phyloP scores from a whole-genome alignment of 2,797 vertebrate species.

The Enteromius argenteus region DNA sequence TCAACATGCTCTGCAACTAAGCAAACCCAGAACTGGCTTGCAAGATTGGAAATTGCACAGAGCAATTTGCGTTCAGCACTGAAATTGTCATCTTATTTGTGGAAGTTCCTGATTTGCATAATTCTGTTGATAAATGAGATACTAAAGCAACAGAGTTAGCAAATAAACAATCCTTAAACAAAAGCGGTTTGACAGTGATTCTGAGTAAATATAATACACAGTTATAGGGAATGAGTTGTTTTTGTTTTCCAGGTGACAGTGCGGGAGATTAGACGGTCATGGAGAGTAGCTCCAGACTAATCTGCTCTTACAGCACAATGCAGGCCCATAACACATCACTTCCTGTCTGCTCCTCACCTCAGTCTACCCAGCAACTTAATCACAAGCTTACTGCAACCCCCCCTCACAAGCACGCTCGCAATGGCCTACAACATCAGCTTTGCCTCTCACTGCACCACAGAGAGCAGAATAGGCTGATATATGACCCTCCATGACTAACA shows the following conservation, averaged over 20 bases:
- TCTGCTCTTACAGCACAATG: constrained; percentile 54
- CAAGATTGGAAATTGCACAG: background rate
- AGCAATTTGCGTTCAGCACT: background rate
- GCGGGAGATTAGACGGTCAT: constrained; percentile 39
- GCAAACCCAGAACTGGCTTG: background rate
- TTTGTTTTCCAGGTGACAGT: constrained; percentile 22
- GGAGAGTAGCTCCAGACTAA: constrained; percentile 54
- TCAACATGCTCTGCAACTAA: background rate
- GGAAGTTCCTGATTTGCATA: background rate
- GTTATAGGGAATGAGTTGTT: background rate
- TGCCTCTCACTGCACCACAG: background rate
- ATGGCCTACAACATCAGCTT: constrained; percentile 29
- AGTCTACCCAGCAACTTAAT: constrained; percentile 55
- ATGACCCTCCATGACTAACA: constrained; percentile 21
- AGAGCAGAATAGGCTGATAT: constrained; percentile 6
- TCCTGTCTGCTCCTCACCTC: constrained; percentile 51
- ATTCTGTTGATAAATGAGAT: background rate
- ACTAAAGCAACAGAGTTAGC: background rate
- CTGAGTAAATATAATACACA: constrained; percentile 20
- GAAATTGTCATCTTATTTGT: background rate
- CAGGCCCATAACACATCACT: constrained; percentile 50
- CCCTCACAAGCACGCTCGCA: constrained; percentile 11
- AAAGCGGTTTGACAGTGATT: background rate
- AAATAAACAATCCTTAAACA: background rate
- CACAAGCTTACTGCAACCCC: constrained; percentile 44